Conservation (phyloP, 2,888 invertebrate genomes). For the Serripes groenlandicus region DNA sequence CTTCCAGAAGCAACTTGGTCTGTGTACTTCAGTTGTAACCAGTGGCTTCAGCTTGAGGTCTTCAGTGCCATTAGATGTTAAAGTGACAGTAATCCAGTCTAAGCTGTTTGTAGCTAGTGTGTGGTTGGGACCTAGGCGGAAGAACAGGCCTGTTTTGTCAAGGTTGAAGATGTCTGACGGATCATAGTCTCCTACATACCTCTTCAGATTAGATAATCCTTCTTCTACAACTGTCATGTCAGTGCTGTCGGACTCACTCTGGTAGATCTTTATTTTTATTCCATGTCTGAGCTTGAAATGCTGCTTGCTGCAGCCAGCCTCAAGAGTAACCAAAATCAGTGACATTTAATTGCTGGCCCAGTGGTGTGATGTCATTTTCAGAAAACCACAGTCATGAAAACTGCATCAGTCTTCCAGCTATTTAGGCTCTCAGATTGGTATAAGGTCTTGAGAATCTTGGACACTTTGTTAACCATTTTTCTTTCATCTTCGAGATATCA, state of each 20-base stretch:
- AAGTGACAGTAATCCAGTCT: conserved; percentile 52
- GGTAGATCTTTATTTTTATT: conserved; percentile 31
- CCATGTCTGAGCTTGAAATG: conserved; percentile 35
- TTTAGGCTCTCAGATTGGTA: too few species aligned
- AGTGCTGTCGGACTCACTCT: conserved; percentile 47
- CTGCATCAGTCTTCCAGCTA: too few species aligned
- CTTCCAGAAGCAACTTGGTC: conserved; percentile 52
- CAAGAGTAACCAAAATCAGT: conserved; percentile 23
- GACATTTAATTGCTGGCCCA: conserved; percentile 15
- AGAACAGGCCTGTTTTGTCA: conserved; percentile 68
- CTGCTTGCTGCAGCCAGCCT: conserved; percentile 27
- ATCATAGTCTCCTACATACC: conserved; percentile 34
- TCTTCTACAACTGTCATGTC: conserved; percentile 29
- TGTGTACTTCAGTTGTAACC: conserved; percentile 48
- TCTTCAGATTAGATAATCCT: conserved; percentile 18
- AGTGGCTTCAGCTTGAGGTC: conserved; percentile 53
- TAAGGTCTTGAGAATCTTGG: too few species aligned
- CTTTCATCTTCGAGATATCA: too few species aligned
- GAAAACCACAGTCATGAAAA: too few species aligned
- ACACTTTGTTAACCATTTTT: too few species aligned
- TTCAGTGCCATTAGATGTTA: conserved; percentile 51
- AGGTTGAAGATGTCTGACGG: conserved; percentile 61
- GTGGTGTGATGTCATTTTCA: too few species aligned
- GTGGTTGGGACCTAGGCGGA: conserved; percentile 46
- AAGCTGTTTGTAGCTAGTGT: conserved; percentile 38